Conservation (phyloP, 2,113 vertebrate genomes). For the Hylia prasina region DNA sequence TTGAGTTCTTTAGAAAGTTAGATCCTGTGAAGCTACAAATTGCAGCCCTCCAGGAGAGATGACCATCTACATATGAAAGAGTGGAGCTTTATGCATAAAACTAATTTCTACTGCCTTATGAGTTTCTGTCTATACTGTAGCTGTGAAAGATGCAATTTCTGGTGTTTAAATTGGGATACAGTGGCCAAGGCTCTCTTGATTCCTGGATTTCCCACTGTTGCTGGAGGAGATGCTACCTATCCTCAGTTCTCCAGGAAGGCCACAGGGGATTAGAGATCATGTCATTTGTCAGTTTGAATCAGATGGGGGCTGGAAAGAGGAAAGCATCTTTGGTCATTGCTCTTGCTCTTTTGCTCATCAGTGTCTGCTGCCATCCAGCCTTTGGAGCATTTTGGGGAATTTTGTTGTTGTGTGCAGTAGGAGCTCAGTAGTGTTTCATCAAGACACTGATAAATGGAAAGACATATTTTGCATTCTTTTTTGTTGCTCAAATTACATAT, state of each 20-base stretch:
- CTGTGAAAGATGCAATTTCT: background rate
- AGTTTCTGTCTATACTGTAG: background rate
- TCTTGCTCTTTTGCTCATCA: background rate
- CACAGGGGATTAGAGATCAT: background rate
- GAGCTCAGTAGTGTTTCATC: background rate
- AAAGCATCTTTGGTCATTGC: background rate
- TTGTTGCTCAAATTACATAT: background rate
- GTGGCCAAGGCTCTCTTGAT: background rate
- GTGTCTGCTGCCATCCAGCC: background rate
- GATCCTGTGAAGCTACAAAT: background rate
- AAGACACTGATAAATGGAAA: background rate
- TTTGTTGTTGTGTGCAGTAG: background rate
- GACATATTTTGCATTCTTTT: background rate
- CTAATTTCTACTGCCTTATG: background rate
- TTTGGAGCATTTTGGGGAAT: background rate
- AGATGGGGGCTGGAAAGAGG: background rate
- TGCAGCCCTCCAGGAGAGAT: background rate
- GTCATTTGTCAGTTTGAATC: background rate
- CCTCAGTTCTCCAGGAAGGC: background rate
- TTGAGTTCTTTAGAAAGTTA: background rate
- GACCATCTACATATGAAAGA: background rate
- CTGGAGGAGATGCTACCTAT: background rate
- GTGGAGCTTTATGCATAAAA: background rate
- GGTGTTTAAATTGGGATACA: background rate
- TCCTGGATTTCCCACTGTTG: background rate